Base-by-base conservation (phyloP, 2,888 invertebrate species). In the Drosophila borborema region DNA sequence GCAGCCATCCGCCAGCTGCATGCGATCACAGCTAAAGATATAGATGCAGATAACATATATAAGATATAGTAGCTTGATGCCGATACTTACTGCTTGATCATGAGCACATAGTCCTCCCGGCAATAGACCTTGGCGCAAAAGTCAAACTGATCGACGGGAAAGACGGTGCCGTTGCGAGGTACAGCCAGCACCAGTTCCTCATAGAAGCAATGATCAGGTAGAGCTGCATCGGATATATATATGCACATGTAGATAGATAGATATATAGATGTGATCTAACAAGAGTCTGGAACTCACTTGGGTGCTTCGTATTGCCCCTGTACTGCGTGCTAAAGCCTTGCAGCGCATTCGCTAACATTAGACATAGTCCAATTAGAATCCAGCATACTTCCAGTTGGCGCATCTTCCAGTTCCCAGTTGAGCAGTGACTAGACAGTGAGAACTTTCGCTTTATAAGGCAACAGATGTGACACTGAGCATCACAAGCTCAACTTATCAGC, bases 101-200 rank as follows among this genome's bases (percentile, higher is more conserved):
- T 64, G 45, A 91, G 81, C 31, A 91, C 84, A 53, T 81, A 91
- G 58, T 91, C 91, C 14, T 90, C 82, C 1, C 81, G 81, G 34
- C 91, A 91, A 60, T 74, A 58, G 3, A 91, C 61, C 34, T 70
- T 61, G 10, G 82, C 81, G 43, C 91, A 91, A 48, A 74, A 72
- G 16, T 71, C 64, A 7, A 72, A 43, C 0, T 80, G 62, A 62
- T 83, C 68, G 18, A 75, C 74, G 16, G 91, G 91, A 62, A 67
- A 77, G 10, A 77, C 7, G 3, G 77, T 85, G 5, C 60, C 68
- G 49, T 91, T 85, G 0, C 80, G 54, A 0, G 85, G 84, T 18
- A 91, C 77, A 0, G 80, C 68, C 43, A 91, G 56, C 0, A 88
- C 59, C 45, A 88, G 69, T 56, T 91, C 91, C 43, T 81, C 83